A percentile compares a stretch with the other conserved stretches of the same genome.
Conservation (phyloP, 2,113 vertebrate species). For the Onychorhynchus coronatus region DNA sequence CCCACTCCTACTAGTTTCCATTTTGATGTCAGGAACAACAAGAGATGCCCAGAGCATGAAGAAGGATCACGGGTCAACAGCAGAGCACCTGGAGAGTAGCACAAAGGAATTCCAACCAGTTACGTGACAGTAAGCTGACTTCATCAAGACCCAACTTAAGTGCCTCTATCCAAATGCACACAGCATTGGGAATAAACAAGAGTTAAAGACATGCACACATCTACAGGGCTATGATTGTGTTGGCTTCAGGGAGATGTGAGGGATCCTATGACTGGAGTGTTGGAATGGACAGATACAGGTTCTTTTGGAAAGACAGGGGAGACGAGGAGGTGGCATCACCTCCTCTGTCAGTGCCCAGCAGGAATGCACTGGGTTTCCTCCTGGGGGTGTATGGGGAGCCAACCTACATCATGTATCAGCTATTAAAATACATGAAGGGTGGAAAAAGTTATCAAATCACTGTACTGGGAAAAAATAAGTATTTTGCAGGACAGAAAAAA, state of each 20-base stretch:
- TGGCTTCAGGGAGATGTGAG: background rate
- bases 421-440: background rate
- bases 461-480: background rate
- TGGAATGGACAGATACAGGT: background rate
- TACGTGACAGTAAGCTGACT: background rate
- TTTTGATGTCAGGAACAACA: background rate
- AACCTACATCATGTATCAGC: background rate
- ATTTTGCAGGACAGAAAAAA: background rate
- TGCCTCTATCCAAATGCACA: background rate
- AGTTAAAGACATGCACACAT: accelerated
- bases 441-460: background rate
- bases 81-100: background rate
- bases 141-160: background rate
- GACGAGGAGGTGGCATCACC: accelerated
- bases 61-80: background rate
- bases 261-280: background rate
- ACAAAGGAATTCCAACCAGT: background rate
- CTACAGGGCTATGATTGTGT: background rate
- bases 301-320: background rate
- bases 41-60: background rate
- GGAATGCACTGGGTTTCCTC: background rate
- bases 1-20: background rate
- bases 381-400: background rate
- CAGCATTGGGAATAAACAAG: background rate
- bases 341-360: background rate